Base-by-base conservation (phyloP, 2,797 vertebrate species). In the Aldrovandia affinis region DNA sequence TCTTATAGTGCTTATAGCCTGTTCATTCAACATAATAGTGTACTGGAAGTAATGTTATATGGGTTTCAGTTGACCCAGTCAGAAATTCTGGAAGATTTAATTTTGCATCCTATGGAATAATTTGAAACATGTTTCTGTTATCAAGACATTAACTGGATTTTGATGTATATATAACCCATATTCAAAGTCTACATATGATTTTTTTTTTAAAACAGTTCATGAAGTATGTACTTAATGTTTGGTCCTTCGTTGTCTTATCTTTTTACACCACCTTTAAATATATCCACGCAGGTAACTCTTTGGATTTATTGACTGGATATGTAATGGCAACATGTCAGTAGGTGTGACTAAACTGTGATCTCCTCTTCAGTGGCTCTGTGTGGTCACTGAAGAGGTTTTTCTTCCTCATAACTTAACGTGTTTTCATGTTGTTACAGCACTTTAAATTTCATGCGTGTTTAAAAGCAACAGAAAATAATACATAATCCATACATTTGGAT, bases 391-490 rank as follows among this genome's bases (percentile, higher is more conserved):
- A 88, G 84, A 91, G 89, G 93, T 91, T 90, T 89, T 88, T 90
- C 86, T 86, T 89, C 88, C 91, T 89, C 91, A 88, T 88, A 90
- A 78, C 81, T 84, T 88, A 87, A 85, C 78, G 65, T 81, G 86
- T 88, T 92, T 86, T 92, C 85, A 84, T 91, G 85, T 91, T 84
- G 52, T 88, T 86, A 87, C 91, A 91, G 93, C 93, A 95, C 93
- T 94, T 95, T 94, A 94, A 90, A 89, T 86, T 87, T 84, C 61
- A 85, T 85, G 87, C 75, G 86, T 89, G 89, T 90, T 90, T 87
- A 89, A 86, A 92, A 91, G 84, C 85, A 92, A 88, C 84, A 85
- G 80, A 81, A 88, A 82, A 86, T 83, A 22, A 80, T 18, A 85
- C 77, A 84, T 55, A 87, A 80, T 30, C 84, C 78, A 85, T 61